Evolutionary conservation across 2,888 invertebrate species (phyloP), one percentile per base, ranked within the genome.

Genomic region (Dicyrtoma fusca): DNA sequence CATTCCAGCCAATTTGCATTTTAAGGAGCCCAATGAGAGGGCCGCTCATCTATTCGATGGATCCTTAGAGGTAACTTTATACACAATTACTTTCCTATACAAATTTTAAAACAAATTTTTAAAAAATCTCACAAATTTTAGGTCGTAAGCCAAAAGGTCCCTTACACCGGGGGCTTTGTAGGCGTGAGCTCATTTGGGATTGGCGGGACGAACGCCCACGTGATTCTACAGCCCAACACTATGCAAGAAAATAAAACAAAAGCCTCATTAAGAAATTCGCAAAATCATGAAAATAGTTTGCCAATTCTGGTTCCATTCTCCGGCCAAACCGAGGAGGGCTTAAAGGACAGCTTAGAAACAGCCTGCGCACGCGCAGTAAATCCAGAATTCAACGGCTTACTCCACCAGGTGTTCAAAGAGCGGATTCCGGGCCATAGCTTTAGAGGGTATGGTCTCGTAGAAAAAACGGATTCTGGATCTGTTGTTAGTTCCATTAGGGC

Each of bases 1-100:
- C 44, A 92, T 98, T 79, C 97, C 98, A 1, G 89, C 87, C 25
- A 98, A 98, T 85, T 86, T 98, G 73, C 97, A 98, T 84, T 98
- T 88, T 84, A 85, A 88, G 71, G 86, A 83, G 19, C 95, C 98
- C 0, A 97, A 97, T 84, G 86, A 89, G 0, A 92, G 96, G 82
- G 93, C 98, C 72, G 92, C 94, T 13, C 94, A 92, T 14, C 86
- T 98, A 57, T 83, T 85, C 75, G 95, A 97, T 83, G 97, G 97
- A 0, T 87, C 92, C 57, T 86, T 98, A 13, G 89, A 94, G 86
- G 89, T 88, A 82, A 57, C 10, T 25, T 26, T 42, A 6, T 17
- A 34, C 4, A 34, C 8, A 5, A 5, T 34, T 34, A 34, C 3
- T 8, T 34, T 34, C 8, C 34, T 34, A 5, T 5, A 34, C 8